phyloP scores from a whole-genome alignment of 2,888 invertebrate genomes.

The Caenorhabditis virilis region DNA sequence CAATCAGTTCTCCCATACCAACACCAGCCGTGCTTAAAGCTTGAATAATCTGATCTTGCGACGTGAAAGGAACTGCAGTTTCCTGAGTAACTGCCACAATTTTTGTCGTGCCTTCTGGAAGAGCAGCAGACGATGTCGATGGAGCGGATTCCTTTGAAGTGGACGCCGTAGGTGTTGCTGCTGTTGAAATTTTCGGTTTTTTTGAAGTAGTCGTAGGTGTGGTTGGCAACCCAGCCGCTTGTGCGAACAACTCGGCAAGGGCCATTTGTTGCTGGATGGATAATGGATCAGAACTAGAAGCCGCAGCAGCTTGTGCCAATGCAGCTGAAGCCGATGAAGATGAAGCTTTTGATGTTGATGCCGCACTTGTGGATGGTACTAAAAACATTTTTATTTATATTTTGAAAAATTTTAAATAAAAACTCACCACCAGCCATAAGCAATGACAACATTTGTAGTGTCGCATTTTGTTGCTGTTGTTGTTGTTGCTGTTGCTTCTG shows the following conservation, averaged over 20 bases:
- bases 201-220: conserved; percentile 7
- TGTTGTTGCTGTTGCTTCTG: conserved; percentile 22
- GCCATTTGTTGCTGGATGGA: conserved; percentile 11
- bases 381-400: too few species aligned
- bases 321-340: conserved; percentile 5
- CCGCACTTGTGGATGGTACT: not conserved
- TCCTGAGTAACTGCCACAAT: not conserved
- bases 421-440: too few species aligned
- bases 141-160: conserved; percentile 6
- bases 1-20: conserved; percentile 16
- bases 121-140: conserved; percentile 9
- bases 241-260: conserved; percentile 7
- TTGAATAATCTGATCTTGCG: conserved; percentile 23
- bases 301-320: conserved; percentile 5
- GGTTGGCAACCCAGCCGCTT: conserved; percentile 7
- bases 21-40: conserved; percentile 30
- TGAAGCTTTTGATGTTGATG: conserved; percentile 7
- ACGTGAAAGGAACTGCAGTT: conserved; percentile 4
- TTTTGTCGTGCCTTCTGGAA: conserved; percentile 4
- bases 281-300: not conserved
- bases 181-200: conserved; percentile 4
- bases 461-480: conserved; percentile 11
- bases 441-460: conserved; percentile 7
- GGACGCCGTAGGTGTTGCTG: conserved; percentile 8
- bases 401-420: too few species aligned